These are phyloP conservation scores for Camelus dromedarius DNA, from an alignment of 2,113 vertebrate genomes.

Conservation along the genomic window DNA sequence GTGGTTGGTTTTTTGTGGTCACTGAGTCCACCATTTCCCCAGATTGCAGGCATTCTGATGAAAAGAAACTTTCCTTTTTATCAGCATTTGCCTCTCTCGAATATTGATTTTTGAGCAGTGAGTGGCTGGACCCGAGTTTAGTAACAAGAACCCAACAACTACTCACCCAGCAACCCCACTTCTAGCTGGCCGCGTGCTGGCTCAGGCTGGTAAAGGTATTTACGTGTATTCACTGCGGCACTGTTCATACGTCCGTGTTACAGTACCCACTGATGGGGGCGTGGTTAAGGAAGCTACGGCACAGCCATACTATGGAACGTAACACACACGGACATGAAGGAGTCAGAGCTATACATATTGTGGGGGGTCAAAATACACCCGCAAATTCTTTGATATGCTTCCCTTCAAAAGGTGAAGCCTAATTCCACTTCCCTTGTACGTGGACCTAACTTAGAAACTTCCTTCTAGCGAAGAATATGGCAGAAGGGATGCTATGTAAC, in stretches of 20 bases:
- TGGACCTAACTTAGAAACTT: neutral
- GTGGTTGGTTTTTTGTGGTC: no score
- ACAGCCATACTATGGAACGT: neutral
- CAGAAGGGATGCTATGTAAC: neutral
- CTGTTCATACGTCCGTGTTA: neutral
- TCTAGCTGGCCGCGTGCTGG: neutral
- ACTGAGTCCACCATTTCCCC: no score
- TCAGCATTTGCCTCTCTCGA: no score
- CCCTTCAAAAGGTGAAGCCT: neutral
- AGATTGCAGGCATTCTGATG: no score
- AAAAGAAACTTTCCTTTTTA: no score
- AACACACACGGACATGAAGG: neutral
- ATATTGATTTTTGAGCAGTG: no score
- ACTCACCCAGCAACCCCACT: neutral
- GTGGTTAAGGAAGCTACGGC: neutral
- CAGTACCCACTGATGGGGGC: neutral
- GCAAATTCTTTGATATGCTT: neutral
- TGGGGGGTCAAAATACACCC: neutral
- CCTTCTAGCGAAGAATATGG: neutral
- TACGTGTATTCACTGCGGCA: neutral
- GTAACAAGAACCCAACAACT: neutral
- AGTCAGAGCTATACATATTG: neutral
- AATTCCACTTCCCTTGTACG: neutral
- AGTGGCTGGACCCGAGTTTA: no score
- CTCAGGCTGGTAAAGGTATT: neutral